Percentiles rank a stretch among this genome's conserved stretches.
These are phyloP conservation scores for Actinemys pallida DNA, from an alignment of 2,113 vertebrate species.

Conservation along the genomic window DNA sequence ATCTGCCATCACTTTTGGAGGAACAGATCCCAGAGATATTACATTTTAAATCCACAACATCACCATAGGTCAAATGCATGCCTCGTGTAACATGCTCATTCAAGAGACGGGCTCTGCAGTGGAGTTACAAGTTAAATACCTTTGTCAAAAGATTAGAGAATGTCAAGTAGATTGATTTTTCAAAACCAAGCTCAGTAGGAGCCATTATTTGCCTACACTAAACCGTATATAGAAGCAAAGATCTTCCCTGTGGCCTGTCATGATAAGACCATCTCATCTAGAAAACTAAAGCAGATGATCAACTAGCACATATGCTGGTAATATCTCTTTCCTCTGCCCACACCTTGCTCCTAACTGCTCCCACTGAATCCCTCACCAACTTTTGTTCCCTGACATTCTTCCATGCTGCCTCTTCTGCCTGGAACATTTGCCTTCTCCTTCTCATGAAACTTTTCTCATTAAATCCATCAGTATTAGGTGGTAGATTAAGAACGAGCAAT, in stretches of 20 bases:
- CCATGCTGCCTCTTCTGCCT: accelerated
- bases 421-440: background rate
- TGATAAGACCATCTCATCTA: background rate
- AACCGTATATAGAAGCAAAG: background rate
- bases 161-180: background rate
- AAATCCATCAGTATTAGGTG: background rate
- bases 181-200: background rate
- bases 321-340: background rate
- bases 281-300: background rate
- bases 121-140: background rate
- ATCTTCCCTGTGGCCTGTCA: background rate
- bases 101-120: background rate
- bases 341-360: background rate
- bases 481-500: background rate
- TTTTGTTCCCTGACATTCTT: background rate
- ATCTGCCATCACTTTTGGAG: slow-evolving; percentile 3
- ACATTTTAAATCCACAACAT: background rate
- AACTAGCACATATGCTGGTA: background rate
- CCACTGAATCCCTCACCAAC: background rate
- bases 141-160: background rate
- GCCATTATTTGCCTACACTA: background rate
- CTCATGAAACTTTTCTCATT: background rate
- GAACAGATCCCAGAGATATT: slow-evolving; percentile 28
- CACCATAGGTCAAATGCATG: background rate
- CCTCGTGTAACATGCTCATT: background rate